Evolutionary conservation across 2,797 vertebrate genomes (phyloP), one percentile per base, ranked within the genome.

Genomic region (Setipinna tenuifilis): DNA sequence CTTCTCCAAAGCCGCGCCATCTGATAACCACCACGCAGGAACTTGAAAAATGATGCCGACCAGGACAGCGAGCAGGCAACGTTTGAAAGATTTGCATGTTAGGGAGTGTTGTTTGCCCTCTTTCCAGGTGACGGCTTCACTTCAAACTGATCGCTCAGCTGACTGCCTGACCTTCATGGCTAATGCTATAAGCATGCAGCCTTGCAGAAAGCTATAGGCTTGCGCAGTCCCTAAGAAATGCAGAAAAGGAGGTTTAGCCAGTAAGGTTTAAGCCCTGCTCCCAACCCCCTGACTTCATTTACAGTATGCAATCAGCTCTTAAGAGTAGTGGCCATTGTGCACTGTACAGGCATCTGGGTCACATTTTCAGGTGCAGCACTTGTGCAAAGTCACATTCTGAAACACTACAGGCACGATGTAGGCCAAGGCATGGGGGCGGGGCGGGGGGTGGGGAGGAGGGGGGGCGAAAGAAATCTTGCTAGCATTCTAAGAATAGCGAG

Each of bases 131-230:
- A 78, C 71, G 1, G 17, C 71, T 78, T 78, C 31, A 21, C 71
- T 78, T 78, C 71, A 78, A 78, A 78, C 71, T 44, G 16, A 78
- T 31, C 5, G 71, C 71, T 78, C 35, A 78, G 71, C 71, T 78
- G 71, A 78, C 71, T 78, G 71, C 71, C 35, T 78, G 71, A 78
- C 71, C 71, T 78, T 78, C 41, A 10, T 10, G 17, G 35, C 71
- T 78, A 44, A 78, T 78, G 71, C 35, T 17, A 44, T 78, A 41
- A 44, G 17, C 19, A 78, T n/a, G 35, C 2, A 78, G 71, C 31
- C 35, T 19, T 44, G 35, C 16, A 78, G 71, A 44, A 41, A 78
- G 31, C 71, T 44, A 78, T 41, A 31, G 35, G 50, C 50, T 10
- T 54, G 14, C 14, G 50, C 14, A 54, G 50, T 14, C 50, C 3